Conservation (phyloP, 2,888 invertebrate genomes). For the Apodemia duryi region DNA sequence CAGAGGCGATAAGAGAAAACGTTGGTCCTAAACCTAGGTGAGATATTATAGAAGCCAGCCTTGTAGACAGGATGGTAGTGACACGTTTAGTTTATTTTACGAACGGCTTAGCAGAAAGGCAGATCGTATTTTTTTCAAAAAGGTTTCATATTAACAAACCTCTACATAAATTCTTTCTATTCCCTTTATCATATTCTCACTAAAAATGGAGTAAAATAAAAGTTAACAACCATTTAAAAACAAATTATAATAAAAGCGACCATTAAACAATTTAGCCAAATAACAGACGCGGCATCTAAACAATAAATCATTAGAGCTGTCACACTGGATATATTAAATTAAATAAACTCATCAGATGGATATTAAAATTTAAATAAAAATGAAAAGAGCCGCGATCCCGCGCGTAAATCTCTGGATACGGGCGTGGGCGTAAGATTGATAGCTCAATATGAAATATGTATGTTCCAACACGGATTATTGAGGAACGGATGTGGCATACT, state of each 20-base stretch:
- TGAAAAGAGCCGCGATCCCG: constrained; percentile 44
- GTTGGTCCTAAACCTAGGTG: no score
- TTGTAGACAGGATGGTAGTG: no score
- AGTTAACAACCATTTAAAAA: constrained; percentile 31
- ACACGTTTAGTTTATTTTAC: no score
- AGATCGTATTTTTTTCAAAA: no score
- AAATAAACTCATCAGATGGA: constrained; percentile 51
- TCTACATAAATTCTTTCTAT: background rate
- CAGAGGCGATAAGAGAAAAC: no score
- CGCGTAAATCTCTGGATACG: constrained; percentile 46
- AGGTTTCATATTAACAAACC: background rate
- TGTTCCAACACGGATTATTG: constrained; percentile 27
- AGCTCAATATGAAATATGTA: constrained; percentile 55
- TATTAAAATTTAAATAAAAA: constrained; percentile 57
- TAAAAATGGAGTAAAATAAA: constrained; percentile 34
- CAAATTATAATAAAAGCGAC: constrained; percentile 20
- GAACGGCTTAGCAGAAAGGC: no score
- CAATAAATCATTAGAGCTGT: constrained; percentile 33
- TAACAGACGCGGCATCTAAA: constrained; percentile 31
- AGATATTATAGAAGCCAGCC: no score
- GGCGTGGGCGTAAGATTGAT: constrained; percentile 65
- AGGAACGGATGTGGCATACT: constrained; percentile 32
- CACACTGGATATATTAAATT: constrained; percentile 35
- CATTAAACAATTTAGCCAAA: constrained; percentile 30
- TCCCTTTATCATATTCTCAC: constrained; percentile 22